Evolutionary conservation across 1,140 invertebrate species (phyloP).

Genomic region (Aradophagus sp.): DNA sequence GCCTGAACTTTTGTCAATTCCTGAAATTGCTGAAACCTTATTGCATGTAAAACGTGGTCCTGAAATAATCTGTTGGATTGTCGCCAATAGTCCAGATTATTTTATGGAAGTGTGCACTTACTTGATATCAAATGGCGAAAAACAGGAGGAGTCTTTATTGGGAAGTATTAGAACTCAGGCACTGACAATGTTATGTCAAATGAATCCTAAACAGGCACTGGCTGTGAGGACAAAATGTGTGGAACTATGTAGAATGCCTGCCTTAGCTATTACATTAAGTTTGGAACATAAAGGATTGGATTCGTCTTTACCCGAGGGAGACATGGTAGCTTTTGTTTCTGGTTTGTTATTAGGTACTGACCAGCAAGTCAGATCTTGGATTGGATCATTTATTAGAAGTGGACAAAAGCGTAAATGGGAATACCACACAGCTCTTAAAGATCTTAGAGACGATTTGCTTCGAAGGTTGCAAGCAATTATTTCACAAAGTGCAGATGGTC

Average conservation of each 20-base stretch:
- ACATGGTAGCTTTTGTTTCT: slow-evolving; percentile 89
- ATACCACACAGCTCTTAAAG: slow-evolving; percentile 81
- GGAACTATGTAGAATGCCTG: slow-evolving; percentile 91
- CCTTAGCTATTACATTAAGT: slow-evolving; percentile 86
- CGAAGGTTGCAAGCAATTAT: slow-evolving; percentile 80
- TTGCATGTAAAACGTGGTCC: slow-evolving; percentile 93
- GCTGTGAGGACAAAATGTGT: slow-evolving; percentile 89
- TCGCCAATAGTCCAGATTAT: slow-evolving; percentile 94
- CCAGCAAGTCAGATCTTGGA: slow-evolving; percentile 92
- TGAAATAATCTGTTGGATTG: slow-evolving; percentile 89
- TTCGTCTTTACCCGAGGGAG: slow-evolving; percentile 67
- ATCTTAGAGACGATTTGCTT: slow-evolving; percentile 86
- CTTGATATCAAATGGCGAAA: slow-evolving; percentile 90
- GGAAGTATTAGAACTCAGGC: slow-evolving; percentile 83
- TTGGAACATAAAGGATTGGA: slow-evolving; percentile 75
- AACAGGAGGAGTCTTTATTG: slow-evolving; percentile 87
- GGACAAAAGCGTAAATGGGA: slow-evolving; percentile 93
- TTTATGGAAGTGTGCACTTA: slow-evolving; percentile 92
- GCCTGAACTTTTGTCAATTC: slow-evolving; percentile 88
- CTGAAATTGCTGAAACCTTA: slow-evolving; percentile 89
- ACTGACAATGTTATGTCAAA: slow-evolving; percentile 87
- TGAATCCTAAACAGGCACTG: slow-evolving; percentile 91
- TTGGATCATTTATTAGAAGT: slow-evolving; percentile 91
- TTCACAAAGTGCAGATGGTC: slow-evolving; percentile 75
- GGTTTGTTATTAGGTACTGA: slow-evolving; percentile 93